Evolutionary conservation across 2,113 vertebrate genomes (phyloP).

Genomic region (Bubo scandiacus): DNA sequence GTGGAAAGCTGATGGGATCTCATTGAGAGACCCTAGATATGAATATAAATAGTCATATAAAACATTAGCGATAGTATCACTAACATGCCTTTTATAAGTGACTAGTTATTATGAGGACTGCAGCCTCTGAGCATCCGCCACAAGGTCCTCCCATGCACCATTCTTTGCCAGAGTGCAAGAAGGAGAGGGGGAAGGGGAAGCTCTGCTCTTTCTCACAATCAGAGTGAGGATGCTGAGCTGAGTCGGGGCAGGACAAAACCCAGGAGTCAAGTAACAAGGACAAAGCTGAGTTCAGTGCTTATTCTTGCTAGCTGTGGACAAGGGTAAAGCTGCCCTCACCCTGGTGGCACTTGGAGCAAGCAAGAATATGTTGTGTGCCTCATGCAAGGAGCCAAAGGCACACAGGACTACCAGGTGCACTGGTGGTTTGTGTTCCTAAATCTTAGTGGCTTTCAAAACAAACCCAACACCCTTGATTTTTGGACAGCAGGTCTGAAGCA

Average conservation of each 20-base stretch:
- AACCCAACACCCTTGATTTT: not conserved
- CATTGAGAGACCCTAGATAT: not conserved
- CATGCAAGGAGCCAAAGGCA: not conserved
- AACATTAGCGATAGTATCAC: not conserved
- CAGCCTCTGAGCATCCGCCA: not conserved
- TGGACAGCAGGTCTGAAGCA: not conserved
- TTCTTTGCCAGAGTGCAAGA: not conserved
- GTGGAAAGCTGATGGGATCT: not conserved
- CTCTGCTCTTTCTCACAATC: conserved; percentile 1
- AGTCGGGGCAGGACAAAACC: not conserved
- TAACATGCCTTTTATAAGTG: not conserved
- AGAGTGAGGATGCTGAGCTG: not conserved
- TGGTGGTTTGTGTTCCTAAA: not conserved
- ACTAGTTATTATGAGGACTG: not conserved
- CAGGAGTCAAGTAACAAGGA: not conserved
- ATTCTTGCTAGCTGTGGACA: accelerated
- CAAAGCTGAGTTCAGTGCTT: not conserved
- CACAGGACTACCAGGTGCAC: not conserved
- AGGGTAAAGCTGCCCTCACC: not conserved
- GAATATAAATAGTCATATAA: not conserved
- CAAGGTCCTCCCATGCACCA: conserved; percentile 6
- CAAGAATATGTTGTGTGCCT: not conserved
- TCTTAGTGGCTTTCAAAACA: not conserved
- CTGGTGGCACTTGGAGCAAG: accelerated
- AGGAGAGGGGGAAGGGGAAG: conserved; percentile 23